A percentile compares a stretch with the other conserved stretches of the same genome.
Evolutionary conservation across 2,797 vertebrate genomes (phyloP).

Genomic region (Lepilemur ruficaudatus): DNA sequence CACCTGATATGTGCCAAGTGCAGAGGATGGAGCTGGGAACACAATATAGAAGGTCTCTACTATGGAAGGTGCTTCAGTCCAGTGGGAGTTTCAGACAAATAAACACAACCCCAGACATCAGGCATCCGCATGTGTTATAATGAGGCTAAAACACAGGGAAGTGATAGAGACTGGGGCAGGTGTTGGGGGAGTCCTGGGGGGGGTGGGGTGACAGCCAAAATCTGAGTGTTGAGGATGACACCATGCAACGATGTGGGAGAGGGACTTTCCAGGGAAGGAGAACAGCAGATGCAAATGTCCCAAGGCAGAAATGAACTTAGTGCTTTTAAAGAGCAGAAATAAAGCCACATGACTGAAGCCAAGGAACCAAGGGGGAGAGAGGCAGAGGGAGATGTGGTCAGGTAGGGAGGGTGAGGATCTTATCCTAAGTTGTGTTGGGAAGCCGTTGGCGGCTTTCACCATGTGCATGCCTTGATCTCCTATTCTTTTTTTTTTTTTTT

Average conservation of each 20-base stretch:
- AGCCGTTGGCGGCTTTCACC: not conserved
- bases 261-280: not conserved
- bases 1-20: not conserved
- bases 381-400: not conserved
- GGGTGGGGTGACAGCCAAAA: not conserved
- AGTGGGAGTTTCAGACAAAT: not conserved
- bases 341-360: rapidly evolving
- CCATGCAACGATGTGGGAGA: not conserved
- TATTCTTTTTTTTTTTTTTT: not conserved
- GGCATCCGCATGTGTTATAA: not conserved
- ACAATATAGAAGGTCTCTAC: not conserved
- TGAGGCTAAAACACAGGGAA: not conserved
- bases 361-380: not conserved
- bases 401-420: not conserved
- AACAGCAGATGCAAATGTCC: not conserved
- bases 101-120: no score
- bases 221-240: not conserved
- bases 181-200: not conserved
- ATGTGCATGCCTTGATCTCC: not conserved
- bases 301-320: not conserved
- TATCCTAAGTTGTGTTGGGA: not conserved
- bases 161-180: not conserved
- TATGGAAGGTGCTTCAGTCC: not conserved
- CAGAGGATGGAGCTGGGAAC: not conserved
- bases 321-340: not conserved